Base-by-base conservation (phyloP, 1,140 invertebrate genomes). In the Leptinotarsa texana region DNA sequence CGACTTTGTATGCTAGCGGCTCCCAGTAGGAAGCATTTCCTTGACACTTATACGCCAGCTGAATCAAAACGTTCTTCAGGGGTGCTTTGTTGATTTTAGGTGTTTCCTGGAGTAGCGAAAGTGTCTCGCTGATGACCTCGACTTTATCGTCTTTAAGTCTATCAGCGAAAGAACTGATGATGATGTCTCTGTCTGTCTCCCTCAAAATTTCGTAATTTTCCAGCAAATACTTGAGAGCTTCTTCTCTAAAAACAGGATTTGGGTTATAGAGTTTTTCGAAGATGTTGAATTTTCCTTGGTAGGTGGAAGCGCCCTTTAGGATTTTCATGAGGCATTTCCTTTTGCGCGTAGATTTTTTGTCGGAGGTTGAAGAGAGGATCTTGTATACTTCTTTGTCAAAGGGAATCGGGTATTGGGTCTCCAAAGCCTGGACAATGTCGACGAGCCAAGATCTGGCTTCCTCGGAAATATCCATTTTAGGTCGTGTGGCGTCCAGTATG, bases 261-360 rank as follows among this genome's bases (percentile, higher is more conserved):
- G 88, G 84, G 81, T 93, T 91, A 78, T 91, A 91, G 2, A 94
- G 82, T 67, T 91, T 91, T 80, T 92, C 88, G 74, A 93, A 91
- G 0, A 92, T 85, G 18, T 89, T 88, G 63, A 78, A 80, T 73
- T 77, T 78, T 61, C 73, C 73, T 63, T 77, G 51, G 27, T 73
- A 61, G 5, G 47, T 73, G 22, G 75, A 49, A 15, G 67, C 63
- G 73, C 77, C 77, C 48, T 74, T 72, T 13, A 82, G 48, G 27
- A 82, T 74, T 68, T 80, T 80, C 22, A 75, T 69, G 17, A 83
- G 70, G 51, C 27, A 69, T 65, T 76, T 77, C 48, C 75, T 70
- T 27, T 71, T 49, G 18, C 77, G 76, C 27, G 73, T 48, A 33
- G 49, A 69, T 74, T 66, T 61, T 51, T 68, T 75, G 49, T 57